Base-by-base conservation (phyloP, 2,113 vertebrate species). In the Corythoichthys intestinalis region DNA sequence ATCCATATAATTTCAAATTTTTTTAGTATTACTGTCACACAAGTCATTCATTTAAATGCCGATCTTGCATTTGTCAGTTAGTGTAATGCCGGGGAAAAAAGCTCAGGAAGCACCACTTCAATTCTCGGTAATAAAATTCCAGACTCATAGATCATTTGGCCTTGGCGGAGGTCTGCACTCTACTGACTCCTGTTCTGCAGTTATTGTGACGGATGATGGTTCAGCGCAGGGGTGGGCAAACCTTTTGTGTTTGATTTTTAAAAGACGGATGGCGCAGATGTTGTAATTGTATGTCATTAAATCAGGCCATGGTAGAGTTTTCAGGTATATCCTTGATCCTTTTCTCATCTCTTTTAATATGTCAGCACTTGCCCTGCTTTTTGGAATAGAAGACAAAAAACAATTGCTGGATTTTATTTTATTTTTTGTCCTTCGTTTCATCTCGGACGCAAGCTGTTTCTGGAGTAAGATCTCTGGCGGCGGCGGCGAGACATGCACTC, bases 401-500 rank as follows among this genome's bases (percentile, higher is more conserved):
- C 60, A 28, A 46, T 62, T 61, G 59, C 17, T 1, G 9, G 15
- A 44, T 39, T 62, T 62, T 54, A 28, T 11, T 54, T 54, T 52
- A 17, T 15, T 49, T 49, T 50, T 17, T 17, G 5, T 12, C 5
- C 4, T 41, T 61, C 7, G 1, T 46, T 46, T 28, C 60, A 62
- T 46, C 34, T 34, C 6, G 12, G 12, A 28, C 39, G 3, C 38
- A 44, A 2, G 59, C 59, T 46, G 41, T 14, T 46, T 44, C 9
- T 44, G n/a, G 61, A 47, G 61, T 63, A 34, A 63, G 5, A 62
- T 46, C 60, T 62, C 39, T 5, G 39, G 39, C 60, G 39, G 60
- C 60, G n/a, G 10, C 11, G 60, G 44, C 11, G 41, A 57, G 48
- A 61, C 15, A 0, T 20, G 3, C 41, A 66, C 69, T 78, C 61